Percentiles rank a stretch among this genome's conserved stretches.
Conservation (phyloP, 2,113 vertebrate genomes). For the Urocynchramus pylzowi region DNA sequence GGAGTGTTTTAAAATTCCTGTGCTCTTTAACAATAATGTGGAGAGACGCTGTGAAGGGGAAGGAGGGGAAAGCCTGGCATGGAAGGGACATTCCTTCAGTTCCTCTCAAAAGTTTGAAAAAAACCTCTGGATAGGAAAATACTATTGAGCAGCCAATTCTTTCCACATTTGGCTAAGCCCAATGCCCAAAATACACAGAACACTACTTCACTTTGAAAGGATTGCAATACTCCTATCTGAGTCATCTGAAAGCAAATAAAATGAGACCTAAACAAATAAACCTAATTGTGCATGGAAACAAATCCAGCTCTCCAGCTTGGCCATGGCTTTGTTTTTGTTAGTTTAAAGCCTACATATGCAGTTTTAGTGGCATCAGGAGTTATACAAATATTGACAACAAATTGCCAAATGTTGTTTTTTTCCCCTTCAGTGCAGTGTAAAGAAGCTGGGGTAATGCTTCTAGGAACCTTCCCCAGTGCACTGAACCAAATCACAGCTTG, state of each 20-base stretch:
- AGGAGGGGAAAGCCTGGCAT: constrained; percentile 27
- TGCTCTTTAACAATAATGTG: constrained; percentile 38
- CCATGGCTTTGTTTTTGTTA: constrained; percentile 70
- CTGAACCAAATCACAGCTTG: constrained; percentile 36
- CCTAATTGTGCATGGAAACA: constrained; percentile 74
- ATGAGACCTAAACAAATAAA: constrained; percentile 80
- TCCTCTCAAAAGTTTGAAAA: constrained; percentile 71
- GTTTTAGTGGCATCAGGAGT: constrained; percentile 68
- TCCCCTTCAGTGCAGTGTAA: neutral
- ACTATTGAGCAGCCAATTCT: constrained; percentile 71
- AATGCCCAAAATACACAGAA: constrained; percentile 73
- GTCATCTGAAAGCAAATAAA: constrained; percentile 81
- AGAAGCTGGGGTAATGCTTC: constrained; percentile 52
- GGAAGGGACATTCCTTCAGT: constrained; percentile 66
- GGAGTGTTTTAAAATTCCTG: constrained; percentile 43
- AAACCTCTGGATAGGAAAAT: constrained; percentile 75
- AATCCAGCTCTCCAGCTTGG: constrained; percentile 72
- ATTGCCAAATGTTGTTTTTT: constrained; percentile 67
- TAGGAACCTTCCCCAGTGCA: constrained; percentile 48
- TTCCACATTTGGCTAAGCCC: constrained; percentile 66
- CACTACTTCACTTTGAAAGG: constrained; percentile 73
- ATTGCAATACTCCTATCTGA: constrained; percentile 76
- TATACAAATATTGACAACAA: constrained; percentile 74
- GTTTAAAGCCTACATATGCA: constrained; percentile 70
- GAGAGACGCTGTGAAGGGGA: constrained; percentile 48